Conservation (phyloP, 1,140 invertebrate species). For the Uloborus diversus region DNA sequence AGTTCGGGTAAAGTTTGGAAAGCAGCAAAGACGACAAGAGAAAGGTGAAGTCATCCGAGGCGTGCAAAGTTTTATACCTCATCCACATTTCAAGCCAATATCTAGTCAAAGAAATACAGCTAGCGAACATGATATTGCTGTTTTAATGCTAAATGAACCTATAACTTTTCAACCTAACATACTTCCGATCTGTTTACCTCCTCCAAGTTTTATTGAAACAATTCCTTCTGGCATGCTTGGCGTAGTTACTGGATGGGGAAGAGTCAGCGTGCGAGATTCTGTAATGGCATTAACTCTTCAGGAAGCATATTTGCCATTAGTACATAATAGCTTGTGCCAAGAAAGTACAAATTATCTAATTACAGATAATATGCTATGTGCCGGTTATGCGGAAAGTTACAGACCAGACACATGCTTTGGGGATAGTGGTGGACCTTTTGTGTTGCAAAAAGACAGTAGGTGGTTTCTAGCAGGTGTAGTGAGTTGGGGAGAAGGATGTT, state of each 20-base stretch:
- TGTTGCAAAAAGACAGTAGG: constrained; percentile 82
- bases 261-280: constrained; percentile 47
- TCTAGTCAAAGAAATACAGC: background rate
- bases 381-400: constrained; percentile 64
- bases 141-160: constrained; percentile 87
- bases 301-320: constrained; percentile 51
- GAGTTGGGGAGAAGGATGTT: constrained; percentile 79
- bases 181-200: constrained; percentile 60
- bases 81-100: constrained; percentile 66
- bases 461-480: constrained; percentile 94
- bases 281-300: constrained; percentile 49
- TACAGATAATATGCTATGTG: constrained; percentile 65
- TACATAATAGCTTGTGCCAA: constrained; percentile 36
- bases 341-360: constrained; percentile 50
- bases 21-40: constrained; percentile 52
- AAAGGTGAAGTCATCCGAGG: constrained; percentile 41
- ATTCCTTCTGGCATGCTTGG: constrained; percentile 16
- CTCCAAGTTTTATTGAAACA: constrained; percentile 19
- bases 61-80: constrained; percentile 44
- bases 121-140: constrained; percentile 77
- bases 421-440: constrained; percentile 90
- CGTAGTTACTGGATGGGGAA: constrained; percentile 59
- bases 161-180: constrained; percentile 72
- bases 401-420: constrained; percentile 82
- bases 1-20: constrained; percentile 58